Evolutionary conservation across 1,140 invertebrate genomes (phyloP).

Genomic region (Philotrypesis tridentata): DNA sequence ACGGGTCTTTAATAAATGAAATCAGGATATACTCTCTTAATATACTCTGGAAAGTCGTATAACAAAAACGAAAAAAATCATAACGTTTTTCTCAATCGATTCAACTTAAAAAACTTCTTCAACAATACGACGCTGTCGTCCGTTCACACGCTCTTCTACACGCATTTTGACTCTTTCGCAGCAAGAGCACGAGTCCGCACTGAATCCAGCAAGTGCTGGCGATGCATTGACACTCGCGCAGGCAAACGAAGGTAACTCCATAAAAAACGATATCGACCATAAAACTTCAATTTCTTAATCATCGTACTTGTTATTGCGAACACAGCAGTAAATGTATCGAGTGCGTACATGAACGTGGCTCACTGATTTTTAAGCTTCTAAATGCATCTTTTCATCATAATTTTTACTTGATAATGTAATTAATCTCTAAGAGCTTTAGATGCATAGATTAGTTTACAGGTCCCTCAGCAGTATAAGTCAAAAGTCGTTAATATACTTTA

Average conservation of each 20-base stretch:
- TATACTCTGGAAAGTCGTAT: conserved; percentile 30
- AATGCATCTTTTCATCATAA: conserved; percentile 19
- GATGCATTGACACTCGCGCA: neutral
- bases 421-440: neutral
- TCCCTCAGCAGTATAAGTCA: neutral
- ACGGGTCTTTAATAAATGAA: conserved; percentile 20
- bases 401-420: conserved; percentile 4
- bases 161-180: conserved; percentile 36
- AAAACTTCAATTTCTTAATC: conserved; percentile 12
- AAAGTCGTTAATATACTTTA: neutral
- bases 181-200: neutral
- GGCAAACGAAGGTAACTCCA: neutral
- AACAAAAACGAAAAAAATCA: conserved; percentile 35
- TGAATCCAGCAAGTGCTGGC: conserved; percentile 16
- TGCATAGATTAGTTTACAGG: neutral
- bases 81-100: conserved; percentile 16
- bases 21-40: conserved; percentile 21
- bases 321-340: neutral
- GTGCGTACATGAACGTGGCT: neutral
- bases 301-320: conserved; percentile 14
- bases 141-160: conserved; percentile 26
- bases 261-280: conserved; percentile 45
- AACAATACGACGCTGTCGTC: conserved; percentile 28
- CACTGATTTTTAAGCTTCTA: conserved; percentile 24
- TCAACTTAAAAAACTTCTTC: conserved; percentile 15